Evolutionary conservation across 2,113 vertebrate genomes (phyloP), one percentile per base, ranked within the genome.

Genomic region (Atherinomorus stipes): DNA sequence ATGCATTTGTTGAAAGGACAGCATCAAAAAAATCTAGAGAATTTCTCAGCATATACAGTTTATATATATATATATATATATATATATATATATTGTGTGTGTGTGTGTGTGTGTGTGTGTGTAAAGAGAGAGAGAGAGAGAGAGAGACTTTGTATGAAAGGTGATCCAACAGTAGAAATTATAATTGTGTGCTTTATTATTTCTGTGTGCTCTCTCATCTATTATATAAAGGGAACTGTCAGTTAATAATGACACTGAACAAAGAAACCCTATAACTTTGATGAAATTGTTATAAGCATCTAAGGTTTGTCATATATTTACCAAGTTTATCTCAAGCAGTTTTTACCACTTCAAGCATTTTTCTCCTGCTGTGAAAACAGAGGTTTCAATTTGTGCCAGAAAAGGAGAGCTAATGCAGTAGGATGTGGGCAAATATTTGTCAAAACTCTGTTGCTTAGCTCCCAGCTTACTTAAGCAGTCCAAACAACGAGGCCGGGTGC

Each of bases 181-280:
- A 7, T 0, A 25, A 52, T 26, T 44, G 38, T 11, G 26, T 61
- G 54, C 56, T 83, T 86, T 65, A 34, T 34, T 34, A 7, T n/a
- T n/a, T n/a, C n/a, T n/a, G n/a, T n/a, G n/a, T n/a, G n/a, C n/a
- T n/a, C n/a, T n/a, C n/a, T n/a, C n/a, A n/a, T n/a, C n/a, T 65
- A 34, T 34, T 34, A 7, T 34, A 34, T 34, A 7, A 34, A 34
- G 31, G 31, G 31, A 8, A 9, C 9, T 7, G 7, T 34, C 31
- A 56, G 74, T 56, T 66, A 68, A 60, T 81, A 79, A 89, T 87
- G 88, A 91, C 86, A 73, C 89, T 85, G 78, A 78, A 37, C 50
- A 63, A 54, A 71, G 44, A 81, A 77, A 78, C 52, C 22, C 22
- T 37, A 66, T 89, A 90, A 78, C 68, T 82, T 80, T 57, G 66